A percentile compares a stretch with the other conserved stretches of the same genome.
Evolutionary conservation across 2,797 vertebrate species (phyloP).

Genomic region (Aeoliscus strigatus): DNA sequence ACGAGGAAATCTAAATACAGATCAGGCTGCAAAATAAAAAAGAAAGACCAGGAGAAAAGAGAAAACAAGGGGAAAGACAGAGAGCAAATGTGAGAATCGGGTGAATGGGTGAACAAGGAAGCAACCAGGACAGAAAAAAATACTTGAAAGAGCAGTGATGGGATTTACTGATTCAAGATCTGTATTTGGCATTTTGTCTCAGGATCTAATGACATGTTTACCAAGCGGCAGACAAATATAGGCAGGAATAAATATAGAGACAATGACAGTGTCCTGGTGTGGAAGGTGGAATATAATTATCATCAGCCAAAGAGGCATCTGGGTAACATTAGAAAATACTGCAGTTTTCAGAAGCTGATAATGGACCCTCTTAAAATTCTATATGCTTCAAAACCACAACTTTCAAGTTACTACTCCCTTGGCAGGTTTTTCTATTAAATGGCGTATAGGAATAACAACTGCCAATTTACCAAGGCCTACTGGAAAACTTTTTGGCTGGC

Average conservation of each 20-base stretch:
- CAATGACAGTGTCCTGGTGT: not conserved
- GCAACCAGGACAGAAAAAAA: too few species aligned
- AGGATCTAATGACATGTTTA: too few species aligned
- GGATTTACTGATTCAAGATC: too few species aligned
- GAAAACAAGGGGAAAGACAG: slow-evolving; percentile 44
- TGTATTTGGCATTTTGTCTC: too few species aligned
- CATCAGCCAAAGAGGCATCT: slow-evolving; percentile 1
- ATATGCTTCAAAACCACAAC: slow-evolving; percentile 51
- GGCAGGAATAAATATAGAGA: too few species aligned
- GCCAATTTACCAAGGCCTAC: slow-evolving; percentile 24
- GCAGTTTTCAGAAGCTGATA: slow-evolving; percentile 40
- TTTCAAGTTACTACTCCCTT: slow-evolving; percentile 31
- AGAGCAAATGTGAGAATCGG: slow-evolving; percentile 40
- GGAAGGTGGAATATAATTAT: not conserved
- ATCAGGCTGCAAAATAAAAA: slow-evolving; percentile 70
- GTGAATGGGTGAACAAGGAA: too few species aligned
- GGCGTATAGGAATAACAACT: slow-evolving; percentile 34
- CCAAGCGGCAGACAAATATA: too few species aligned
- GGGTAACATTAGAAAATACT: slow-evolving; percentile 10
- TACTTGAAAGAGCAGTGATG: slow-evolving; percentile 14
- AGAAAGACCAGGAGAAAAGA: slow-evolving; percentile 44
- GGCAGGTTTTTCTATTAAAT: slow-evolving; percentile 39
- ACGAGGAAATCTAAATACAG: slow-evolving; percentile 76
- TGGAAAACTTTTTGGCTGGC: slow-evolving; percentile 46
- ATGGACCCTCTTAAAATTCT: slow-evolving; percentile 48